Percentiles rank a stretch among this genome's conserved stretches.
Evolutionary conservation across 2,797 vertebrate species (phyloP).

Genomic region (Diplodus sargus): DNA sequence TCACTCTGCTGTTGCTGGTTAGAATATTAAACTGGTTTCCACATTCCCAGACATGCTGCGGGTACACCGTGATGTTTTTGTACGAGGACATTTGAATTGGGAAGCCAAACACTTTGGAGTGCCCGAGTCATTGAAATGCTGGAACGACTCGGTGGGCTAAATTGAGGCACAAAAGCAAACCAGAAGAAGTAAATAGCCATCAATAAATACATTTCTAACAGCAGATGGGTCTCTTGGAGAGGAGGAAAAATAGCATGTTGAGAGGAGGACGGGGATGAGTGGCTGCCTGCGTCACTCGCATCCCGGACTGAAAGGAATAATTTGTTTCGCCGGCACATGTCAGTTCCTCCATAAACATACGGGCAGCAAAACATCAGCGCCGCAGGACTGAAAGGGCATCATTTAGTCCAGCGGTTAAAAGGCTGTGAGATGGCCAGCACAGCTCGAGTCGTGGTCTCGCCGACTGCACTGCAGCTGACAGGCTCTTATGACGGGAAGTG

Average conservation of each 20-base stretch:
- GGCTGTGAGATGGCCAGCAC: slow-evolving; percentile 12
- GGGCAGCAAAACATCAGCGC: not conserved
- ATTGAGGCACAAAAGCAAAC: slow-evolving; percentile 68
- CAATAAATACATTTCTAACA: slow-evolving; percentile 74
- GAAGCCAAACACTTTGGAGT: slow-evolving; percentile 53
- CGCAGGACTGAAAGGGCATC: slow-evolving; percentile 7
- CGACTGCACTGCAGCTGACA: slow-evolving; percentile 32
- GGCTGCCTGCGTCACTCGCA: slow-evolving; percentile 34
- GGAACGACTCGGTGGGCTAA: slow-evolving; percentile 43
- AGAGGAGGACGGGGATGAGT: slow-evolving; percentile 21
- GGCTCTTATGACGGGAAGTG: slow-evolving; percentile 42
- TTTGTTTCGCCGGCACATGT: slow-evolving; percentile 30
- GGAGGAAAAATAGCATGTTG: slow-evolving; percentile 37
- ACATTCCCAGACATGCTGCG: slow-evolving; percentile 29
- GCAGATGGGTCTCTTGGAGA: slow-evolving; percentile 73
- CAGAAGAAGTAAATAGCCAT: slow-evolving; percentile 64
- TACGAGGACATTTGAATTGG: slow-evolving; percentile 53
- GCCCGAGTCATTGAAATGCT: slow-evolving; percentile 55
- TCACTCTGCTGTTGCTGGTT: slow-evolving; percentile 37
- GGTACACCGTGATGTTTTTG: slow-evolving; percentile 30
- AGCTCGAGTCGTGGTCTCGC: slow-evolving; percentile 32
- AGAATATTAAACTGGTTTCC: slow-evolving; percentile 55
- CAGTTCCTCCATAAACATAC: slow-evolving; percentile 42
- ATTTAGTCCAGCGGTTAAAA: slow-evolving; percentile 30
- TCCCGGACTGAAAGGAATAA: slow-evolving; percentile 15